Conservation (phyloP, 2,888 invertebrate genomes). For the Nomada goodeniana region DNA sequence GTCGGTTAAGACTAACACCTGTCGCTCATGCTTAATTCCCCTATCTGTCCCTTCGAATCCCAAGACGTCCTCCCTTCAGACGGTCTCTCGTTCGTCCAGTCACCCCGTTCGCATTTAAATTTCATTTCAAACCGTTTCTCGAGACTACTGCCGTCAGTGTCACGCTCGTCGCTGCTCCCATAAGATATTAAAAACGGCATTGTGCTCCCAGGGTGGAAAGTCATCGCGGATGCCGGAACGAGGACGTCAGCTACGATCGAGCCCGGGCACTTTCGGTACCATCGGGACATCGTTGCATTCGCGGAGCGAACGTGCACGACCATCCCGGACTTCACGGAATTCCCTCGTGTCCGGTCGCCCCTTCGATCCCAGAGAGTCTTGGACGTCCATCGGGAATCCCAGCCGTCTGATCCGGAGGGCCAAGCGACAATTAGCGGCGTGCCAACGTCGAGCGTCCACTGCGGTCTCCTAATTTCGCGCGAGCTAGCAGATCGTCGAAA, state of each 20-base stretch:
- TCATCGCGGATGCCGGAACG: slow-evolving; percentile 33
- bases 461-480: slow-evolving; percentile 48
- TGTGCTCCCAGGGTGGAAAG: slow-evolving; percentile 39
- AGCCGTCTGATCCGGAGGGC: slow-evolving; percentile 38
- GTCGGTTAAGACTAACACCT: no score
- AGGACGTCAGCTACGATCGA: slow-evolving; percentile 54
- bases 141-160: slow-evolving; percentile 39
- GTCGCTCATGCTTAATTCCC: no score
- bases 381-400: slow-evolving; percentile 35
- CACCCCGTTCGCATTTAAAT: slow-evolving; percentile 13
- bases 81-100: not conserved
- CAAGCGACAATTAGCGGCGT: slow-evolving; percentile 44
- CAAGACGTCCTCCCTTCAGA: no score
- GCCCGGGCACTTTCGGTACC: slow-evolving; percentile 59
- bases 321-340: slow-evolving; percentile 18
- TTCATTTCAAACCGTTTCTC: slow-evolving; percentile 16
- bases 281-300: slow-evolving; percentile 49
- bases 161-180: slow-evolving; percentile 17
- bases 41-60: no score
- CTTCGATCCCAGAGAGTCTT: not conserved
- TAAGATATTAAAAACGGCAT: slow-evolving; percentile 66
- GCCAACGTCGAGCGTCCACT: slow-evolving; percentile 23
- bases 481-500: not conserved
- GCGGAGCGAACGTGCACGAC: slow-evolving; percentile 54
- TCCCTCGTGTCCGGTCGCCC: not conserved